Conservation (phyloP, 2,797 vertebrate species). For the Lithobates pipiens region DNA sequence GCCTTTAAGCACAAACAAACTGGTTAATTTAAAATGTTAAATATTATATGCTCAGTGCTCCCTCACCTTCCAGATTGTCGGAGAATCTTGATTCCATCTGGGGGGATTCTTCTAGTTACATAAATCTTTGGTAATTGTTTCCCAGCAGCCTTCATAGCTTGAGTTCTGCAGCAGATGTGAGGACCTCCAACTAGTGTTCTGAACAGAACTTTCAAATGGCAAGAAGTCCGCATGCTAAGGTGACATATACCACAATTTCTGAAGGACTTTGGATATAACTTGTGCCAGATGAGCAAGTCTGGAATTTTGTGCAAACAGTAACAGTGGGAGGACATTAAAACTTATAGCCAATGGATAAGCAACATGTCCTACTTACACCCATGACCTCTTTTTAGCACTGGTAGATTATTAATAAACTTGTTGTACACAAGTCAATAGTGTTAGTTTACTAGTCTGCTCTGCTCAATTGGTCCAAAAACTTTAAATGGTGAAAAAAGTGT, state of each 20-base stretch:
- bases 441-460: conserved; percentile 1
- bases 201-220: conserved; percentile 72
- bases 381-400: conserved; percentile 4
- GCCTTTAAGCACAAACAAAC: too few relatives aligned
- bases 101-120: conserved; percentile 80
- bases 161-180: conserved; percentile 55
- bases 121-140: conserved; percentile 77
- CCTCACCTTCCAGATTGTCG: conserved; percentile 81
- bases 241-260: conserved; percentile 23
- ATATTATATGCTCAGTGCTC: conserved; percentile 32
- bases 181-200: conserved; percentile 67
- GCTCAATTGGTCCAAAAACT: not conserved
- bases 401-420: conserved; percentile 54
- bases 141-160: conserved; percentile 68
- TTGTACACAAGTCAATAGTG: conserved; percentile 4
- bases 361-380: not conserved
- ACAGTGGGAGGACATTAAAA: conserved; percentile 46
- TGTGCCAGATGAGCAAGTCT: conserved; percentile 34
- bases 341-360: conserved; percentile 50
- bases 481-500: too few relatives aligned
- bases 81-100: conserved; percentile 79
- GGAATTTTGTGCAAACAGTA: conserved; percentile 25
- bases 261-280: conserved; percentile 53
- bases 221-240: conserved; percentile 76
- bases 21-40: not conserved